Evolutionary conservation across 1,140 invertebrate genomes (phyloP).

Genomic region (Bombus breviceps): DNA sequence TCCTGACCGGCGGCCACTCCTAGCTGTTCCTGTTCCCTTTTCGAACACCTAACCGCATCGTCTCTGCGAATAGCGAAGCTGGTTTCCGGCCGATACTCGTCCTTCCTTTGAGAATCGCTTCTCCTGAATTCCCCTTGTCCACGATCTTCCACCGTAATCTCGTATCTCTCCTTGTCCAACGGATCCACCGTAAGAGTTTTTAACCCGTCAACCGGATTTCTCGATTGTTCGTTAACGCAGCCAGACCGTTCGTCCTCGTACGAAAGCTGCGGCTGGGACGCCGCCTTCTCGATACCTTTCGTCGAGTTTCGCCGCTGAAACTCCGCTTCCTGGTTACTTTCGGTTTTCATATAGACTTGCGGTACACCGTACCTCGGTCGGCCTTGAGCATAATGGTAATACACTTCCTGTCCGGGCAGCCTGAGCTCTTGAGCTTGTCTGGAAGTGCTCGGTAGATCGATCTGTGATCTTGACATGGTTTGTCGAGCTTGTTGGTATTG

Average conservation of each 20-base stretch:
- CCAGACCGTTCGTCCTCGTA: conserved; percentile 82
- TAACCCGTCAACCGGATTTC: conserved; percentile 66
- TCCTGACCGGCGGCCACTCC: conserved; percentile 49
- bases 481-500: conserved; percentile 81
- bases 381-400: conserved; percentile 78
- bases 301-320: conserved; percentile 74
- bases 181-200: conserved; percentile 66
- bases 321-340: conserved; percentile 73
- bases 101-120: conserved; percentile 74
- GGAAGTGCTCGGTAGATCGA: conserved; percentile 78
- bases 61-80: conserved; percentile 77
- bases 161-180: conserved; percentile 76
- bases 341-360: conserved; percentile 78
- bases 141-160: conserved; percentile 78
- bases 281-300: conserved; percentile 81
- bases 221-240: conserved; percentile 55
- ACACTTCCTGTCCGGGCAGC: conserved; percentile 75
- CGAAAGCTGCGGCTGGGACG: conserved; percentile 87
- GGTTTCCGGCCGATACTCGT: conserved; percentile 77
- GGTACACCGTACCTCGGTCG: conserved; percentile 71
- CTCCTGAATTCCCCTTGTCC: conserved; percentile 68
- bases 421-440: conserved; percentile 74
- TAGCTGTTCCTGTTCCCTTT: conserved; percentile 64
- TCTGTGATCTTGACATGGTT: conserved; percentile 78
- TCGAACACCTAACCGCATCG: conserved; percentile 69